Percentiles rank a stretch among this genome's conserved stretches.
phyloP scores from a whole-genome alignment of 2,888 invertebrate species.

The Hirtodrosophila cameraria region DNA sequence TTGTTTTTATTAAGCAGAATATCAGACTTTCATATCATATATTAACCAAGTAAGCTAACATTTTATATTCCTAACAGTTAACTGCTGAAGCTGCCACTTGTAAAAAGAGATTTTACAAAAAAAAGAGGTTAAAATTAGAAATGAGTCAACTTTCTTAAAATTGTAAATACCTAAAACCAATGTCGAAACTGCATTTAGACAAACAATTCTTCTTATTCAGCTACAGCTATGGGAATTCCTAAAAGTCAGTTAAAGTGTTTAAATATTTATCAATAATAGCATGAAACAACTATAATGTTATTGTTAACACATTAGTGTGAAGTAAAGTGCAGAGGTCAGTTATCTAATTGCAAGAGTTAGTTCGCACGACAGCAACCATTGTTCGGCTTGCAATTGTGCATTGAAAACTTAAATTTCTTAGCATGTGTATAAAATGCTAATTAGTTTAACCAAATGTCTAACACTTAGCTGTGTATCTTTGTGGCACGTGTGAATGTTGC shows the following conservation, averaged over 20 bases:
- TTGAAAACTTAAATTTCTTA: constrained; percentile 25
- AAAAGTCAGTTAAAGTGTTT: constrained; percentile 6
- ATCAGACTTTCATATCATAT: too few relatives aligned
- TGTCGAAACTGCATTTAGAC: constrained; percentile 8
- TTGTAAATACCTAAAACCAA: not conserved
- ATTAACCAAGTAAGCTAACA: too few relatives aligned
- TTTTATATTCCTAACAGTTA: too few relatives aligned
- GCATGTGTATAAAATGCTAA: constrained; percentile 38
- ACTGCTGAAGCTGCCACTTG: not conserved
- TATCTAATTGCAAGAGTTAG: constrained; percentile 16
- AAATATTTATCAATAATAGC: constrained; percentile 27
- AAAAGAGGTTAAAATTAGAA: not conserved
- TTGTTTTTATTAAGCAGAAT: too few relatives aligned
- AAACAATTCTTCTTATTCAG: not conserved
- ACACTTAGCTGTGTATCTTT: not conserved
- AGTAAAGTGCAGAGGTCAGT: constrained; percentile 33
- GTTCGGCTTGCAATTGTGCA: not conserved
- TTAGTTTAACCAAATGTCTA: constrained; percentile 3
- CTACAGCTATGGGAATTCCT: not conserved
- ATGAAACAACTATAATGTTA: constrained; percentile 12
- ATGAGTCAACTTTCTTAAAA: constrained; percentile 2
- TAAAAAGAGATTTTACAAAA: not conserved
- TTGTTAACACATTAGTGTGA: constrained; percentile 30
- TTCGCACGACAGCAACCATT: not conserved
- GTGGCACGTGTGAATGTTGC: constrained; percentile 38